Conservation (phyloP, 2,888 invertebrate species). For the Phragmatobia fuliginosa region DNA sequence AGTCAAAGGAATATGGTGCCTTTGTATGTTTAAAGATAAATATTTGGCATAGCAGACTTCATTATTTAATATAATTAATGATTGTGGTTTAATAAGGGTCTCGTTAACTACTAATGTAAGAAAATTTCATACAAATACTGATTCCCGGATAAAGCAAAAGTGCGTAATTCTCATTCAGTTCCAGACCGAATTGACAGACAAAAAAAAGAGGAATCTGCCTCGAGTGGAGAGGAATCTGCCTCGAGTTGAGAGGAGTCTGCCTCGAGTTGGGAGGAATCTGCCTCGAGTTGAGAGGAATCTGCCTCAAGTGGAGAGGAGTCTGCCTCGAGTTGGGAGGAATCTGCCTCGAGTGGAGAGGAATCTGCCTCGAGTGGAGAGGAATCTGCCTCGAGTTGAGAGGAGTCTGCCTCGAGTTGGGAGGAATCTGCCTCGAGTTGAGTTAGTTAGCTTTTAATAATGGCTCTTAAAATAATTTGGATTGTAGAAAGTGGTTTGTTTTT, state of each 20-base stretch:
- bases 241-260: too few relatives aligned
- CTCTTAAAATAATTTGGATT: slow-evolving; percentile 34
- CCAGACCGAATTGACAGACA: slow-evolving; percentile 14
- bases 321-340: slow-evolving; percentile 3
- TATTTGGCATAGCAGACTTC: not conserved
- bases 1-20: slow-evolving; percentile 45
- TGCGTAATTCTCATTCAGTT: slow-evolving; percentile 31
- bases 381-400: too few relatives aligned
- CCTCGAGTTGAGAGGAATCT: slow-evolving; percentile 3
- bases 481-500: slow-evolving; percentile 34
- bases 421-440: not conserved
- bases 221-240: slow-evolving; percentile 3
- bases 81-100: not conserved
- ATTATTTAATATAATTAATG: slow-evolving; percentile 9
- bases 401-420: slow-evolving; percentile 1
- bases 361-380: too few relatives aligned
- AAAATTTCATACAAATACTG: slow-evolving; percentile 1
- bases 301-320: too few relatives aligned
- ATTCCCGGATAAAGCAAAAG: slow-evolving; percentile 20
- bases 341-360: not conserved
- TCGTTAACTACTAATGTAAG: slow-evolving; percentile 3
- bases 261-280: not conserved
- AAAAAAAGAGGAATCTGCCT: not conserved
- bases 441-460: slow-evolving; percentile 12
- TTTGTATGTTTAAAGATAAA: slow-evolving; percentile 44